A percentile compares a stretch with the other conserved stretches of the same genome.
Evolutionary conservation across 2,113 vertebrate species (phyloP).

Genomic region (Myiopsitta monachus): DNA sequence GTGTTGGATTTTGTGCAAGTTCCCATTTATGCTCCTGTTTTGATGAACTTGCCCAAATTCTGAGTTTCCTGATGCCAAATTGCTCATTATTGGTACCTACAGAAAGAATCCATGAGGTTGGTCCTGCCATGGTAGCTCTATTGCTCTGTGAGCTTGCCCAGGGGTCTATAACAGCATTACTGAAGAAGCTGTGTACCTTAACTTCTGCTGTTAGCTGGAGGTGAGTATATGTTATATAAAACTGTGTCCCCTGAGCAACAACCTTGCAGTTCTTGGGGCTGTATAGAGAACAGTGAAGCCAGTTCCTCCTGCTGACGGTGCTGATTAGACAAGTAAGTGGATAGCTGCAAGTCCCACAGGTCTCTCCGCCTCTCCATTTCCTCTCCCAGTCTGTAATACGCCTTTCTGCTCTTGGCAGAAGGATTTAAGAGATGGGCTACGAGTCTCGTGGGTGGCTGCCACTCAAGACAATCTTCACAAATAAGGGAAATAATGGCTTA

Average conservation of each 20-base stretch:
- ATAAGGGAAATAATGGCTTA: background rate
- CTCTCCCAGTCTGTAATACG: background rate
- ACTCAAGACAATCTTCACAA: background rate
- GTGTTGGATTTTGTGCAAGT: rapidly evolving
- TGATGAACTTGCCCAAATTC: background rate
- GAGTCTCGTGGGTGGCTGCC: background rate
- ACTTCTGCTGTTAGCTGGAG: background rate
- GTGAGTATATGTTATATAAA: background rate
- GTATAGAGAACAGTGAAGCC: background rate
- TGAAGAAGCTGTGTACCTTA: background rate
- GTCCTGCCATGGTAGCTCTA: background rate
- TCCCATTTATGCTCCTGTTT: background rate
- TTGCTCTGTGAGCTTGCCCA: background rate
- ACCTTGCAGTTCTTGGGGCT: background rate
- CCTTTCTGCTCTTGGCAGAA: background rate
- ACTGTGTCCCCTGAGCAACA: background rate
- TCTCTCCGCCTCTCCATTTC: background rate
- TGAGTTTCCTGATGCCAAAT: background rate
- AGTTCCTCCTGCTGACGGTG: background rate
- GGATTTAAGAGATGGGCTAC: background rate
- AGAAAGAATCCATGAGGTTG: background rate
- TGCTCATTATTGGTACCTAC: background rate
- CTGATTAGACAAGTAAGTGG: background rate
- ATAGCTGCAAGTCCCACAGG: background rate
- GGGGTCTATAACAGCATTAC: background rate